Evolutionary conservation across 1,140 invertebrate species (phyloP).

Genomic region (Camponotus floridanus): DNA sequence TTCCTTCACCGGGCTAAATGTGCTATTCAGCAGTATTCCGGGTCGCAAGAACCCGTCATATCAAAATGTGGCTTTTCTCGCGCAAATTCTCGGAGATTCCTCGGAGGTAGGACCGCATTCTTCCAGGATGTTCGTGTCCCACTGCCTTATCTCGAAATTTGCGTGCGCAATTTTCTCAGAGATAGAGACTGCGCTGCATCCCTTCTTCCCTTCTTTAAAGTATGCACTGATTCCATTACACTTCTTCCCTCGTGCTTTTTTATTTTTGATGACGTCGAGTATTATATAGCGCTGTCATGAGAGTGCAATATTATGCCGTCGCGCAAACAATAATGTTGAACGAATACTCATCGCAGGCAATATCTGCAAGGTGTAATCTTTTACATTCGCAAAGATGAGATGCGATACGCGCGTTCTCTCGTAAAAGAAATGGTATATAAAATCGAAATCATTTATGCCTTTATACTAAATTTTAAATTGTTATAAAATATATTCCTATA

Average conservation of each 20-base stretch:
- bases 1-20: background rate
- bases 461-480: background rate
- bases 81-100: conserved; percentile 40
- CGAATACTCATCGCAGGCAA: conserved; percentile 4
- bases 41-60: conserved; percentile 41
- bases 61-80: conserved; percentile 60
- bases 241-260: background rate
- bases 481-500: too few species aligned
- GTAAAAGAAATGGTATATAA: background rate
- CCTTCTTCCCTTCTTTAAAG: too few species aligned
- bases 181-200: background rate
- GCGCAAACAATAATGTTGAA: conserved; percentile 27
- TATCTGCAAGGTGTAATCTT: background rate
- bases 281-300: conserved; percentile 21
- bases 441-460: background rate
- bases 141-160: conserved; percentile 30
- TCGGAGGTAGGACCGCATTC: conserved; percentile 14
- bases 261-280: conserved; percentile 16
- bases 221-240: conserved; percentile 16
- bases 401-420: background rate
- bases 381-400: background rate
- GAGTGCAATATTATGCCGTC: conserved; percentile 12
- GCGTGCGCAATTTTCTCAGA: background rate
- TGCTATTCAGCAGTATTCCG: conserved; percentile 51
- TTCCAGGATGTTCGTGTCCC: conserved; percentile 13